phyloP scores from a whole-genome alignment of 2,113 vertebrate genomes.

The Falco punctatus region DNA sequence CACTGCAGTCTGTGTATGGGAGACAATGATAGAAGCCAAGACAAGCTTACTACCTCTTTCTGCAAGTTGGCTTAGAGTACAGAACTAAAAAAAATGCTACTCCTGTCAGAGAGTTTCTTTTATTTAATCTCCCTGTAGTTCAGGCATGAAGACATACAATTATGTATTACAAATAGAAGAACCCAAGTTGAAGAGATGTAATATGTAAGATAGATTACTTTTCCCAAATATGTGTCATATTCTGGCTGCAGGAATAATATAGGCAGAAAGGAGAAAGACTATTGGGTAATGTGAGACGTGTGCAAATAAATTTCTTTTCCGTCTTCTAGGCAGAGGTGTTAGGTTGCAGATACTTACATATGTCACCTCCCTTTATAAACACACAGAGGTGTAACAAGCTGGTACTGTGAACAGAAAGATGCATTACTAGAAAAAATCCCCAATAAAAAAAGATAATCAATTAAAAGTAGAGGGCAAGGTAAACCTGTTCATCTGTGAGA shows the following conservation, averaged over 20 bases:
- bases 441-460: neutral
- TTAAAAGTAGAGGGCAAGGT: neutral
- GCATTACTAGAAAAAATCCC: neutral
- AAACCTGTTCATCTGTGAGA: neutral
- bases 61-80: neutral
- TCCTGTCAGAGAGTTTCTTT: neutral
- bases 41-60: neutral
- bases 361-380: neutral
- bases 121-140: neutral
- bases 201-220: neutral
- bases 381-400: neutral
- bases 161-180: neutral
- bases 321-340: neutral
- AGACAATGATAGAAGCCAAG: neutral
- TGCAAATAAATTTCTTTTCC: neutral
- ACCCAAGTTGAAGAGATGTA: neutral
- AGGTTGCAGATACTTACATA: neutral
- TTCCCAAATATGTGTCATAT: neutral
- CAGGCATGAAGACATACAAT: neutral
- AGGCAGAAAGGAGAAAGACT: neutral
- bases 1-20: neutral
- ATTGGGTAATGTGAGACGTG: neutral
- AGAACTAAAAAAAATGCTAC: neutral
- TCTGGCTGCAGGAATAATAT: neutral
- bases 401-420: neutral